These are phyloP conservation scores for Bellardia pandia DNA, from an alignment of 2,888 invertebrate genomes.

Conservation along the genomic window DNA sequence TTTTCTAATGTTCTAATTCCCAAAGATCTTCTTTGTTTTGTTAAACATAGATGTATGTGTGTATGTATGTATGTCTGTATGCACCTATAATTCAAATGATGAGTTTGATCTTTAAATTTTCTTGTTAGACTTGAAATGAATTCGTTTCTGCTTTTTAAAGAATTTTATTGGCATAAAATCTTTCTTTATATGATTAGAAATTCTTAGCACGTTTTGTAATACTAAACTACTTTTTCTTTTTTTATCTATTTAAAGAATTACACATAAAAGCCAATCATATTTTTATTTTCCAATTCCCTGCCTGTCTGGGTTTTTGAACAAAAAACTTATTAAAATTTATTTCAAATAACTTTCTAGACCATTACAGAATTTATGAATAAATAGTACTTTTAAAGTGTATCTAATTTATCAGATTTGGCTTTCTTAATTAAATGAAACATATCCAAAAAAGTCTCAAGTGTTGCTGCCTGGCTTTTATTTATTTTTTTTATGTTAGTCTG, in stretches of 20 bases:
- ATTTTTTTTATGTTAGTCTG: conserved; percentile 12
- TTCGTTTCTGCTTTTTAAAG: background rate
- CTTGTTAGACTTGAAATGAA: conserved; percentile 2
- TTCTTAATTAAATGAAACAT: conserved; percentile 17
- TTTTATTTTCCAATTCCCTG: background rate
- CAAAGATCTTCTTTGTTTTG: conserved; percentile 9
- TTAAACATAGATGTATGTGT: background rate
- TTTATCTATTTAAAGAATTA: background rate
- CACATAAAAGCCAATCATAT: background rate
- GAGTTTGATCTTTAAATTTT: conserved; percentile 43
- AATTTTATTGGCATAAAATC: conserved; percentile 14
- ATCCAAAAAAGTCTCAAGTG: conserved; percentile 35
- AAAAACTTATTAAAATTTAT: conserved; percentile 5
- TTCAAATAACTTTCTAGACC: conserved; percentile 21
- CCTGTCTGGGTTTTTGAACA: background rate
- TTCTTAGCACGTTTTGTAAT: conserved; percentile 49
- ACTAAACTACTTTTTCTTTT: conserved; percentile 61
- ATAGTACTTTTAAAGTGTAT: background rate
- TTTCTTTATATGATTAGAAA: conserved; percentile 19
- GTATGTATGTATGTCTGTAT: background rate
- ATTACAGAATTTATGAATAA: conserved; percentile 39
- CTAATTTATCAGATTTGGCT: background rate
- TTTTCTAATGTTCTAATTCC: conserved; percentile 44
- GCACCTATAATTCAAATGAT: conserved; percentile 5
- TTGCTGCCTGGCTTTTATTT: conserved; percentile 19